Evolutionary conservation across 2,888 invertebrate genomes (phyloP), one percentile per base, ranked within the genome.

Genomic region (Idaea biselata): DNA sequence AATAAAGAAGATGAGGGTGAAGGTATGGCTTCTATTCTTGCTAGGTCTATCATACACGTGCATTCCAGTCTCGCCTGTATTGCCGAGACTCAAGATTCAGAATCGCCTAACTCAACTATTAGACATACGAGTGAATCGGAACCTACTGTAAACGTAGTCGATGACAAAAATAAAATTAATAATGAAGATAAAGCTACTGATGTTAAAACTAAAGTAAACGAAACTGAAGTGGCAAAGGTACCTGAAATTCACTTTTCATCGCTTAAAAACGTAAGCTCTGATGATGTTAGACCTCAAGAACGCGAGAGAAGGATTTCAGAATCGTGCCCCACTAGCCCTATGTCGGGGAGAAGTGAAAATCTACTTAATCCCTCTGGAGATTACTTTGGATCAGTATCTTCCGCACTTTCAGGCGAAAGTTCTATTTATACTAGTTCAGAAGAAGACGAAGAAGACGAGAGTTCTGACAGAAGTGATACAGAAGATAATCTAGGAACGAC

Each of bases 1-100:
- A 84, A 83, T 70, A 84, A 82, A 69, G 82, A 83, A 60, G 93
- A 92, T 53, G 93, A 93, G 72, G 93, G 93, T 1, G 93, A 93
- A 61, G 93, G 94, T 0, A 95, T 96, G 93, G 95, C 95, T 0
- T 94, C 95, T 16, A 88, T 95, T 58, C 83, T 96, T 17, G 95
- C 95, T 8, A 89, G 94, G 66, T 95, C 95, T 1, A 93, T 95
- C 1, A 93, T 94, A 71, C 93, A 93, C 63, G 94, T 93, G 5
- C 93, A 93, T 57, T 93, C 93, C 5, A 94, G 93, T 76, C 84
- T 94, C 16, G 93, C 94, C 66, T 93, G 93, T 72, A 94, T 94
- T 57, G 88, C 93, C 6, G 94, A 94, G 76, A 88, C 87, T 1
- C 93, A 92, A 72, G 93, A 93, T 75, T 89, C 91, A 0, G 91